These are phyloP conservation scores for Drosophila nikananu DNA, from an alignment of 1,140 invertebrate species.

Conservation along the genomic window DNA sequence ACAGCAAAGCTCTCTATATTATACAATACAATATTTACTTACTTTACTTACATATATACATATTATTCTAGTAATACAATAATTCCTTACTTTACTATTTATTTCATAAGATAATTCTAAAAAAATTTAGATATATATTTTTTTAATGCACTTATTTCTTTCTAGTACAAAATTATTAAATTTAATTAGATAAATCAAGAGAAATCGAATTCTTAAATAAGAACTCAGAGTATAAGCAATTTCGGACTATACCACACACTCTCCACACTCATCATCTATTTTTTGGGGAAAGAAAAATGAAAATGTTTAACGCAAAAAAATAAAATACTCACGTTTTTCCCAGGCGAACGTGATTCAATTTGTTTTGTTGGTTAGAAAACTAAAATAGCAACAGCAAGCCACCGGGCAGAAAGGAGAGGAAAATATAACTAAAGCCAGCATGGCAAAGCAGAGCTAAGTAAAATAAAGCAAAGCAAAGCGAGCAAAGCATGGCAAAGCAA, in stretches of 20 bases:
- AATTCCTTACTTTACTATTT: no score
- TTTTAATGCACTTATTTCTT: no score
- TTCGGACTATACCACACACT: conserved; percentile 31
- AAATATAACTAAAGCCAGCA: conserved; percentile 61
- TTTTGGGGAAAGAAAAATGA: conserved; percentile 72
- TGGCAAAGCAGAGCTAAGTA: conserved; percentile 38
- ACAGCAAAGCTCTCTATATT: no score
- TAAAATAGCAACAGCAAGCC: conserved; percentile 72
- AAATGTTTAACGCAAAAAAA: conserved; percentile 83
- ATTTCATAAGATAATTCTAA: no score
- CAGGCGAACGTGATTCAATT: conserved; percentile 81
- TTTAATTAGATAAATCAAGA: not conserved
- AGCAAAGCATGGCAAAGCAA: conserved; percentile 37
- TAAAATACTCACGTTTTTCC: conserved; percentile 82
- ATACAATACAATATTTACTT: no score
- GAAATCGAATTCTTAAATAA: no score
- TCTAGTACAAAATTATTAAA: not conserved
- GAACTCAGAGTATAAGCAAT: conserved; percentile 13
- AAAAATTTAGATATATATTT: no score
- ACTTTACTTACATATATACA: no score
- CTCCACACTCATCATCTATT: conserved; percentile 21
- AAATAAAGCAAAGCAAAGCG: conserved; percentile 29
- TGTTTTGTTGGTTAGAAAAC: conserved; percentile 83
- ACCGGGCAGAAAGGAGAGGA: conserved; percentile 18
- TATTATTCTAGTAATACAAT: no score